phyloP scores from a whole-genome alignment of 2,888 invertebrate genomes.

The Parochlus steinenii region DNA sequence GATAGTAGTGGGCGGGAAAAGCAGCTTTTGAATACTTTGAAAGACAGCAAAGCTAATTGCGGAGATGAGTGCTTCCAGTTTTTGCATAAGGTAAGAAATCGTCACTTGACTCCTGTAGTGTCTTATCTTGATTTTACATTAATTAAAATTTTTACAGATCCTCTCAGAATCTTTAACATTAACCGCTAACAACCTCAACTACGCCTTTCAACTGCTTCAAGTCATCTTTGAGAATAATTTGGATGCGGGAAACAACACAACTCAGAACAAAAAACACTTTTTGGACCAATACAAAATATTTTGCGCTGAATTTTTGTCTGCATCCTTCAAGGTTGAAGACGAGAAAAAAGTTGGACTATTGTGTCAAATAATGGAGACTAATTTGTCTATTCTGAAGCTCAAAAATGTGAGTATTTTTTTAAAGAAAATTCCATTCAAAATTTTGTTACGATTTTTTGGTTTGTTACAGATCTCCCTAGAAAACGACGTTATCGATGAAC shows the following conservation, averaged over 20 bases:
- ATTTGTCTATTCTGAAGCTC: slow-evolving; percentile 1
- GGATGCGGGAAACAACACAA: background rate
- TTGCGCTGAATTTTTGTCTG: background rate
- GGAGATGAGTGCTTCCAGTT: slow-evolving; percentile 2
- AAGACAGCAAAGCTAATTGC: slow-evolving; percentile 1
- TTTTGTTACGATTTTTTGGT: too few species aligned
- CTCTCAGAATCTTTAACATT: slow-evolving; percentile 7
- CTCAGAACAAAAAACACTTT: background rate
- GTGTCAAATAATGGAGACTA: background rate
- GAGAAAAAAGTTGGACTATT: background rate
- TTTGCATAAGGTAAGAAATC: background rate
- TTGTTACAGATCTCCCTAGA: slow-evolving; percentile 1
- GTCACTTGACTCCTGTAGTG: too few species aligned
- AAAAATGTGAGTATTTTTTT: background rate
- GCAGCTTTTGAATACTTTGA: slow-evolving; percentile 2
- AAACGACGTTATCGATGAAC: slow-evolving; percentile 4
- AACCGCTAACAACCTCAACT: background rate
- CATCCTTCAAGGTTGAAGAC: background rate
- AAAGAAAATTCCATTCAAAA: too few species aligned
- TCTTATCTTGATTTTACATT: background rate
- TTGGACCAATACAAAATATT: background rate
- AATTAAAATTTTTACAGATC: slow-evolving; percentile 2
- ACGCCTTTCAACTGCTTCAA: too few species aligned
- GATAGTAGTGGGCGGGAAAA: background rate
- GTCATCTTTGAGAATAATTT: too few species aligned